These are phyloP conservation scores for Pimpla rufipes DNA, from an alignment of 2,888 invertebrate genomes.

Conservation along the genomic window DNA sequence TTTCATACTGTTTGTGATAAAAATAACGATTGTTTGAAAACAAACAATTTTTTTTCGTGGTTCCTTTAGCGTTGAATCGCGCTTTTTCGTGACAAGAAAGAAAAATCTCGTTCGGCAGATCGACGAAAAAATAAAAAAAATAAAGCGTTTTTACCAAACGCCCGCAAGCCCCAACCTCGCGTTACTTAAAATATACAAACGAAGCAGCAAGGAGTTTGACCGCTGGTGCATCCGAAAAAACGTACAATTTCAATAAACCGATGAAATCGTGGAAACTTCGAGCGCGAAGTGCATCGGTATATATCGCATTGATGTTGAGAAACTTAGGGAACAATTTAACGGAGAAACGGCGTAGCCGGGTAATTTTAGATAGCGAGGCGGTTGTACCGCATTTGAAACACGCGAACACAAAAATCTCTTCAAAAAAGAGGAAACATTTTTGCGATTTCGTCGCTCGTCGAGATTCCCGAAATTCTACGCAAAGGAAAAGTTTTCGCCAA, in stretches of 20 bases:
- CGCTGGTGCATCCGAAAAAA: slow-evolving; percentile 9
- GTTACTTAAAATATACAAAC: slow-evolving; percentile 39
- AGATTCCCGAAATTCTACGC: too few species aligned
- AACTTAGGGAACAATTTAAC: slow-evolving; percentile 63
- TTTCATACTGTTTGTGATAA: too few species aligned
- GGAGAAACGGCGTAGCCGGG: slow-evolving; percentile 29
- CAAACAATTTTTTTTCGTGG: too few species aligned
- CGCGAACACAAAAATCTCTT: not conserved
- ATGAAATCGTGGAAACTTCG: slow-evolving; percentile 51
- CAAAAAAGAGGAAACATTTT: too few species aligned
- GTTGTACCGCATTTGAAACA: slow-evolving; percentile 40
- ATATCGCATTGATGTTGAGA: slow-evolving; percentile 43
- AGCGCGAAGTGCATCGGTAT: slow-evolving; percentile 42
- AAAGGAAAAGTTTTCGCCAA: too few species aligned
- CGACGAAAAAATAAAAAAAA: too few species aligned
- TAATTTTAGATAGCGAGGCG: slow-evolving; percentile 30
- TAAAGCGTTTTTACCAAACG: too few species aligned
- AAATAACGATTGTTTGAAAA: too few species aligned
- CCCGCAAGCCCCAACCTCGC: not conserved
- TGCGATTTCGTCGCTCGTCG: too few species aligned
- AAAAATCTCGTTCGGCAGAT: too few species aligned
- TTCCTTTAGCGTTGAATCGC: too few species aligned
- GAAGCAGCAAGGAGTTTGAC: slow-evolving; percentile 9
- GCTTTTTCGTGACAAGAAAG: too few species aligned
- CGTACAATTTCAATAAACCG: slow-evolving; percentile 16